Evolutionary conservation across 1,140 invertebrate species (phyloP), one percentile per base, ranked within the genome.

Genomic region (Condylostylus longicornis): DNA sequence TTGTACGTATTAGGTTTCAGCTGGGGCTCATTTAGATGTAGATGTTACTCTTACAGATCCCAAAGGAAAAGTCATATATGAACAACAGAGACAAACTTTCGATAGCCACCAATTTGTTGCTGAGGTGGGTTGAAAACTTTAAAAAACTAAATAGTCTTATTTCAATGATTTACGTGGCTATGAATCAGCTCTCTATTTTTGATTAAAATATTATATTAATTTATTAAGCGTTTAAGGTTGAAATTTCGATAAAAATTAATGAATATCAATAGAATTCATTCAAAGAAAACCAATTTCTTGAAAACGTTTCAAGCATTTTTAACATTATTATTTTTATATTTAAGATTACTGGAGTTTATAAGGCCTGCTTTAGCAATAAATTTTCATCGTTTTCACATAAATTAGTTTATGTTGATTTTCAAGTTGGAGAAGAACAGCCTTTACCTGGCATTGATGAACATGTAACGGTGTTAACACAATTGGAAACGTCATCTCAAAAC

Each of bases 321-420:
- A 8, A 10, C 10, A 10, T 3, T 8, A 4, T 27, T 10, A 4
- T 27, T 27, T 27, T 27, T 27, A 10, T 5, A 15, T 37, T 39
- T 36, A 10, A 38, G 32, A 42, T 59, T 48, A 39, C 50, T 55
- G 87, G 88, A 41, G 69, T 83, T 5, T 93, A 91, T 54, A 72
- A 75, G 35, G 83, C 83, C 10, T 99, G 96, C 64, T 99, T 99
- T 60, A 95, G 90, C 54, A 99, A 99, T 68, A 93, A 98, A 63
- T 99, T 99, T 62, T 98, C 94, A 28, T 97, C 94, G 25, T 97
- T 98, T 65, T 94, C 90, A n/a, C 95, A 99, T 54, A 99, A 99
- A 68, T 72, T 98, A 41, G 86, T 99, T 9, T 99, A 98, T 62
- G 88, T 99, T 79, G 94, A 98, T 62, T 86, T 97, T 47, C 86